A percentile compares a stretch with the other conserved stretches of the same genome.
phyloP scores from a whole-genome alignment of 2,113 vertebrate genomes.

The Lontra canadensis region DNA sequence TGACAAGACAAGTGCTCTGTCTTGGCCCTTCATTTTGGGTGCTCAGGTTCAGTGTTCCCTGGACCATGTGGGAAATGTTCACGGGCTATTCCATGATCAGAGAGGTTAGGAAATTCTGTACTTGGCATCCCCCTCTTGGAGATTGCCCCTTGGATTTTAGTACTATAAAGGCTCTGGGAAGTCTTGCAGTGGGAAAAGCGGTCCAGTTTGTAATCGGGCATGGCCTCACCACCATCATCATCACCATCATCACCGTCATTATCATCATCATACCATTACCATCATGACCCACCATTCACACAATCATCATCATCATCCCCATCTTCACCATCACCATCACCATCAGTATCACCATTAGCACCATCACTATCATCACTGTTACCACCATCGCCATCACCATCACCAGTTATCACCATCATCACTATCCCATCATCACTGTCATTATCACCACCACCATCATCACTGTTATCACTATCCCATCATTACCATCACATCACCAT shows the following conservation, averaged over 20 bases:
- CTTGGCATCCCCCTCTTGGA: neutral
- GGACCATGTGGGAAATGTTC: fast-evolving
- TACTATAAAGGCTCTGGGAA: neutral
- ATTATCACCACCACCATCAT: fast-evolving
- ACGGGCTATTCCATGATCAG: fast-evolving
- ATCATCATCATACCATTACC: neutral
- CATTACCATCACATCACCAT: neutral
- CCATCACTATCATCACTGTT: neutral
- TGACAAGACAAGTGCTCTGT: fast-evolving
- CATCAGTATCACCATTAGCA: neutral
- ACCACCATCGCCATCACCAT: no score
- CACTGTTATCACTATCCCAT: neutral
- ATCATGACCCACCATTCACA: fast-evolving
- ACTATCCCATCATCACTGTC: no score
- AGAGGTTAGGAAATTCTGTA: neutral
- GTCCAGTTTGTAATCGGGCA: neutral
- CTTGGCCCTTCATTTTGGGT: neutral
- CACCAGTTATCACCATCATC: neutral
- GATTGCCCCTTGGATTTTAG: neutral
- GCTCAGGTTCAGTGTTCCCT: neutral
- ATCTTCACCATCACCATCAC: neutral
- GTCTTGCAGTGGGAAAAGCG: neutral
- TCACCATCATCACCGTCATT: neutral
- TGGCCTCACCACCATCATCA: neutral
- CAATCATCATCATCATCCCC: neutral